Base-by-base conservation (phyloP, 2,888 invertebrate genomes). In the Sipha maydis region DNA sequence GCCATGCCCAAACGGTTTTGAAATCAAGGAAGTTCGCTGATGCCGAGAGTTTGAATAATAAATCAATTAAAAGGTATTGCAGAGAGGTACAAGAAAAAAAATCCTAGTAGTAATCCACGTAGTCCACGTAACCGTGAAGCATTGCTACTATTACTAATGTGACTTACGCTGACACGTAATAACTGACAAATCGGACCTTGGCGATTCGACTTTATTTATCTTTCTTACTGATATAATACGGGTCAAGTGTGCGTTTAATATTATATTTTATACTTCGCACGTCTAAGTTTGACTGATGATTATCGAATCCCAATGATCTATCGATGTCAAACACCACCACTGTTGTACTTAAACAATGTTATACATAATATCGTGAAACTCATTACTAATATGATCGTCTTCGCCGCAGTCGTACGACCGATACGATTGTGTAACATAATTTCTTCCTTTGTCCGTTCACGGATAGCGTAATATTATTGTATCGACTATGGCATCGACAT, bases 221-320 rank as follows among this genome's bases (percentile, higher is more conserved):
- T 48, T 48, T 48, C 48, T 2, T 14, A 48, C 48, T 1, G n/a
- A 48, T 34, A 14, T 67, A 25, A 34, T n/a, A 19, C 67, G 69
- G 69, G 67, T 69, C 67, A 82, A 82, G 67, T n/a, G 69, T 38
- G 28, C 38, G 21, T 28, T 41, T 14, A 48, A 14, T 48, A 48
- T 48, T 48, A 48, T 11, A 28, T 8, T 31, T 11, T n/a, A 17
- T 41, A 82, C 3, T 61, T 11, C 14, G 11, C 48, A 48, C 48
- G 61, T 61, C 56, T 21, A 11, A 19, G 21, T 19, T 17, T 25
- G 61, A 61, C 19, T 38, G 69, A 82, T 28, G n/a, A 41, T 38
- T 41, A n/a, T 69, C 25, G 82, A 82, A 67, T 82, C 41, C 11
- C 67, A 82, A 31, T 69, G 82, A 41, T 8, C 82, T 69, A 69